A percentile compares a stretch with the other conserved stretches of the same genome.
Conservation (phyloP, 2,888 invertebrate species). For the Cerastis leucographa region DNA sequence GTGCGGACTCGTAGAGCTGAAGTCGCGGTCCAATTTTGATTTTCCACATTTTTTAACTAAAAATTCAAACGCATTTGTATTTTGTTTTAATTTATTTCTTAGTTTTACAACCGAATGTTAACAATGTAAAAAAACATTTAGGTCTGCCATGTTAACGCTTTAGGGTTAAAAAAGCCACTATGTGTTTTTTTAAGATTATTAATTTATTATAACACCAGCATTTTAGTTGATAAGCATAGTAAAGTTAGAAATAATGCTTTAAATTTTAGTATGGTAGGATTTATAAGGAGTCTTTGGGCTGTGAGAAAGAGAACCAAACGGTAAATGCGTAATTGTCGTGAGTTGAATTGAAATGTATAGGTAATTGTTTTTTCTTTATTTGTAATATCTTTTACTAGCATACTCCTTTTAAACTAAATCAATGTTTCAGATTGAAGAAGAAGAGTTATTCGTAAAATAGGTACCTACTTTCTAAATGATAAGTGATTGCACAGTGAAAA, state of each 20-base stretch:
- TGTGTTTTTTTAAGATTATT: conserved; percentile 55
- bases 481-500: conserved; percentile 28
- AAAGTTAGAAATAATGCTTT: conserved; percentile 58
- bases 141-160: conserved; percentile 56
- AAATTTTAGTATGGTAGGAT: conserved; percentile 53
- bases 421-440: conserved; percentile 29
- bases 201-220: conserved; percentile 56
- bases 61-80: conserved; percentile 29
- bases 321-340: conserved; percentile 53
- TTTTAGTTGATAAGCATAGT: conserved; percentile 46
- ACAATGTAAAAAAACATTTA: conserved; percentile 31
- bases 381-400: conserved; percentile 48
- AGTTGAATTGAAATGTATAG: conserved; percentile 34
- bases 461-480: conserved; percentile 6
- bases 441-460: conserved; percentile 33
- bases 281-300: conserved; percentile 73
- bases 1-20: conserved; percentile 17
- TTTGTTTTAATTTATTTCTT: conserved; percentile 23
- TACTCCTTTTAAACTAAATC: conserved; percentile 36
- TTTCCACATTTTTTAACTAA: conserved; percentile 12
- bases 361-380: conserved; percentile 43
- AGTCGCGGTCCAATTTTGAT: conserved; percentile 37
- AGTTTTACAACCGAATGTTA: conserved; percentile 44
- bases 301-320: conserved; percentile 76
- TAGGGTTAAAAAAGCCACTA: conserved; percentile 39